Evolutionary conservation across 2,888 invertebrate species (phyloP).

Genomic region (Macrophya annulata): DNA sequence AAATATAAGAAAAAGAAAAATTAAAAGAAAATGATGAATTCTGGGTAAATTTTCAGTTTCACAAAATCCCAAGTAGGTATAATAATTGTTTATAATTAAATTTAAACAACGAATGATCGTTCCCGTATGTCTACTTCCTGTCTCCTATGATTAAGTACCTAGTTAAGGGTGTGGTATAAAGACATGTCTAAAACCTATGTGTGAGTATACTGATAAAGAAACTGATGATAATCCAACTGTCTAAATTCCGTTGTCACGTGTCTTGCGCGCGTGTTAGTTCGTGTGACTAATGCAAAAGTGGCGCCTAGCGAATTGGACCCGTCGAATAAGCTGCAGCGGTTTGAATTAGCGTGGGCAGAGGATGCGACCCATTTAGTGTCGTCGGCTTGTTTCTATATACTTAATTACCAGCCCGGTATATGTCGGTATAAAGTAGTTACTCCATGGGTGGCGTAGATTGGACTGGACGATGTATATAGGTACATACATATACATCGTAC

Average conservation of each 20-base stretch:
- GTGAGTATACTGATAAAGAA: background rate
- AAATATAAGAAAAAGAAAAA: background rate
- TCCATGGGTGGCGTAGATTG: conserved; percentile 63
- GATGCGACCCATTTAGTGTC: conserved; percentile 74
- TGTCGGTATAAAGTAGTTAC: background rate
- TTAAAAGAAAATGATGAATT: background rate
- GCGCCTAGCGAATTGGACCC: conserved; percentile 63
- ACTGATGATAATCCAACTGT: background rate
- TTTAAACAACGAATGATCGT: background rate
- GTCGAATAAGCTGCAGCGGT: conserved; percentile 51
- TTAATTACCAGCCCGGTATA: conserved; percentile 42
- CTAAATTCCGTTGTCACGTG: conserved; percentile 43
- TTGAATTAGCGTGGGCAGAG: conserved; percentile 71
- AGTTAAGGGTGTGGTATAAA: background rate
- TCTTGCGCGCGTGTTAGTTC: conserved; percentile 32
- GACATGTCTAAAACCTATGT: background rate
- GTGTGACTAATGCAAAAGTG: conserved; percentile 59
- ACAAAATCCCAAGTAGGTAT: background rate
- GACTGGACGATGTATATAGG: background rate
- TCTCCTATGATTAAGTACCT: background rate
- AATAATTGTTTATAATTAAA: background rate
- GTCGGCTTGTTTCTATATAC: conserved; percentile 48
- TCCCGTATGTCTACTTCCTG: conserved; percentile 28
- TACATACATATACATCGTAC: background rate
- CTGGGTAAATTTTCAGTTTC: background rate